A percentile compares a stretch with the other conserved stretches of the same genome.
Conservation (phyloP, 2,113 vertebrate species). For the Motacilla alba region DNA sequence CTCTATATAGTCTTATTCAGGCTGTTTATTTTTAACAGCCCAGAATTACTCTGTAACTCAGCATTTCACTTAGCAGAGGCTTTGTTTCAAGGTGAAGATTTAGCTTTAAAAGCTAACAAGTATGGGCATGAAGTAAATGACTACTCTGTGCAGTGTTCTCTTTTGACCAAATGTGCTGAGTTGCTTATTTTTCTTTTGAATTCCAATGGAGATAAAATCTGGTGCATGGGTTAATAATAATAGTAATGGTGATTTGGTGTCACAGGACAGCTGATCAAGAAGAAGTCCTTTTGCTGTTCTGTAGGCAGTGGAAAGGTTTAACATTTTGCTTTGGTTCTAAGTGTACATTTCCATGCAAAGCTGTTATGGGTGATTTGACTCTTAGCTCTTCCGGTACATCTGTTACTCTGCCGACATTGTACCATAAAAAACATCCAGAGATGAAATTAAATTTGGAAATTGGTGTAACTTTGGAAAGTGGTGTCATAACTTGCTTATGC, state of each 20-base stretch:
- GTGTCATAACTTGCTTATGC: not conserved
- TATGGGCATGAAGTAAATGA: not conserved
- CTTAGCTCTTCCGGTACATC: not conserved
- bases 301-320: not conserved
- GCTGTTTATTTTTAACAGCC: not conserved
- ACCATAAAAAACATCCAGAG: not conserved
- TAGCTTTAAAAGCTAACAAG: not conserved
- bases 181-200: not conserved
- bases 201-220: not conserved
- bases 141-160: not conserved
- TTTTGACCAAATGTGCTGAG: not conserved
- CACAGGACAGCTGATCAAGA: not conserved
- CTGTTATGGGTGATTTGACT: not conserved
- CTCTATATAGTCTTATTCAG: not conserved
- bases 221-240: not conserved
- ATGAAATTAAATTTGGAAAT: not conserved
- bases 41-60: not conserved
- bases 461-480: slow-evolving; percentile 1
- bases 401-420: not conserved
- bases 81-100: not conserved
- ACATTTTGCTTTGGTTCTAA: not conserved
- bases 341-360: not conserved
- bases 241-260: not conserved
- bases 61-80: not conserved
- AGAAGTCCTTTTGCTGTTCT: not conserved